A percentile compares a stretch with the other conserved stretches of the same genome.
These are phyloP conservation scores for Oligia fasciuncula DNA, from an alignment of 2,888 invertebrate species.

Conservation along the genomic window DNA sequence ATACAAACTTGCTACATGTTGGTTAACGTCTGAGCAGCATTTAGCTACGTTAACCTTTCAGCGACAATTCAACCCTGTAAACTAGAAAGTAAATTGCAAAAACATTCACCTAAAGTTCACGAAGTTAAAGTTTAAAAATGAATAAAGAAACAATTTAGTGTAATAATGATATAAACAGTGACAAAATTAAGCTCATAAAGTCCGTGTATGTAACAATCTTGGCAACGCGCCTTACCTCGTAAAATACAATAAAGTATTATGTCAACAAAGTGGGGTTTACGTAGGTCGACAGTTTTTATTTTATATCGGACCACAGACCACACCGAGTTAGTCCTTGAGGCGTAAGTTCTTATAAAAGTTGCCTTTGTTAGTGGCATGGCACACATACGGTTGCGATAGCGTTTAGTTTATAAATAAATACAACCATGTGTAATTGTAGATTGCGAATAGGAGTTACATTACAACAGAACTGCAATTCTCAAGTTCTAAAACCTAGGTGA, in stretches of 20 bases:
- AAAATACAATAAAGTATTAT: constrained; percentile 63
- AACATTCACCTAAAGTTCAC: constrained; percentile 49
- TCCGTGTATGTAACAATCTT: constrained; percentile 53
- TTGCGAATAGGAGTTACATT: neutral
- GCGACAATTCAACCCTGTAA: constrained; percentile 13
- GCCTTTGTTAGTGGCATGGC: constrained; percentile 59
- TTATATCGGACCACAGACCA: constrained; percentile 67
- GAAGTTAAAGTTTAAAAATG: constrained; percentile 30
- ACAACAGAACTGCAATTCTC: neutral
- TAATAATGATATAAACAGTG: constrained; percentile 59
- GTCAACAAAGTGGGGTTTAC: constrained; percentile 58
- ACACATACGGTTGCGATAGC: constrained; percentile 36
- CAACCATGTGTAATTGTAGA: neutral
- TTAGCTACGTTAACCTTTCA: constrained; percentile 1
- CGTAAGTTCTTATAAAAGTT: constrained; percentile 50
- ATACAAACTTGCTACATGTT: neutral
- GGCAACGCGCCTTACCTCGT: constrained; percentile 37
- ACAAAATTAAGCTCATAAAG: constrained; percentile 54
- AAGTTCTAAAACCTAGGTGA: neutral
- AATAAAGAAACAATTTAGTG: constrained; percentile 49
- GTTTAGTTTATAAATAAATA: constrained; percentile 38
- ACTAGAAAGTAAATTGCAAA: constrained; percentile 39
- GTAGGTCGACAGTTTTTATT: constrained; percentile 64
- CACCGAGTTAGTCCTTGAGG: constrained; percentile 61
- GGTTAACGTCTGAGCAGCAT: neutral